A percentile compares a stretch with the other conserved stretches of the same genome.
Conservation (phyloP, 1,140 invertebrate species). For the Pseudomyrmex concolor region DNA sequence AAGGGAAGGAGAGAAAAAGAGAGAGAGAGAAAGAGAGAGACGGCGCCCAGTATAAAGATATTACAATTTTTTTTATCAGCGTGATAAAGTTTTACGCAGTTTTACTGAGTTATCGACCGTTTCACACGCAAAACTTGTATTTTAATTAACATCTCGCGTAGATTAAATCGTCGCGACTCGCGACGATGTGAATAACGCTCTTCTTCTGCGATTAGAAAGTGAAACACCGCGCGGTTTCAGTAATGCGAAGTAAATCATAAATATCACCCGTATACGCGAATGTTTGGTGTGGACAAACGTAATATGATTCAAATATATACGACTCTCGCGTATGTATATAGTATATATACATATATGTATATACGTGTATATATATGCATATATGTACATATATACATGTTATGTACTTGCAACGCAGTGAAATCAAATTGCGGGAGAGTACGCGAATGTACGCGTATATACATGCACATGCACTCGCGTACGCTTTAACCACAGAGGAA, state of each 20-base stretch:
- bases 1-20: neutral
- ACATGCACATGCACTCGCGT: neutral
- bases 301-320: slow-evolving; percentile 66
- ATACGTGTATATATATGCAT: too few species aligned
- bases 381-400: neutral
- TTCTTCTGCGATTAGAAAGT: slow-evolving; percentile 46
- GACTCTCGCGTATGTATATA: slow-evolving; percentile 7
- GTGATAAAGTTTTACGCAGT: neutral
- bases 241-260: slow-evolving; percentile 45
- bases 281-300: slow-evolving; percentile 57
- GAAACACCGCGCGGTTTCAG: slow-evolving; percentile 3
- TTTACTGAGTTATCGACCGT: slow-evolving; percentile 8
- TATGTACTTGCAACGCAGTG: slow-evolving; percentile 22
- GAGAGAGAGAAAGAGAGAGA: neutral
- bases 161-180: slow-evolving; percentile 10
- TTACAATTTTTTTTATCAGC: slow-evolving; percentile 8
- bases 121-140: slow-evolving; percentile 4
- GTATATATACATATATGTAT: too few species aligned
- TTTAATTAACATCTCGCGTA: slow-evolving; percentile 41
- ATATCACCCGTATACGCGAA: slow-evolving; percentile 27
- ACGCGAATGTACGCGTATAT: slow-evolving; percentile 18
- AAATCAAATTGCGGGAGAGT: slow-evolving; percentile 1
- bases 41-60: slow-evolving; percentile 4
- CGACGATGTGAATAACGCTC: slow-evolving; percentile 8
- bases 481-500: slow-evolving; percentile 46